Base-by-base conservation (phyloP, 30 jellyfish, hydroid and myxozoan species). In the Rhopilema esculentum region DNA sequence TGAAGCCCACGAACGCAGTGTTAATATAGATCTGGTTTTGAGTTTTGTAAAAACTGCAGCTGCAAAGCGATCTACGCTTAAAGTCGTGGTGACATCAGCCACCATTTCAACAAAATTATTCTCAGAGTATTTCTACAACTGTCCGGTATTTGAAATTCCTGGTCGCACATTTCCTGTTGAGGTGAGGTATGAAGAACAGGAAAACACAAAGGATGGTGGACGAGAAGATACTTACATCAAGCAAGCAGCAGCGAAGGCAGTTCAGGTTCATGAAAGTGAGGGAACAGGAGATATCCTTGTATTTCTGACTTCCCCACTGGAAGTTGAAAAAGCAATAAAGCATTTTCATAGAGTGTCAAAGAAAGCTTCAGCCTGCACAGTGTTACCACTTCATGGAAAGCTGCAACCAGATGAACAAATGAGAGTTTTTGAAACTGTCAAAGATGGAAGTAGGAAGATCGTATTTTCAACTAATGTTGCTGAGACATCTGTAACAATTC, bases 1-100 rank as follows among this genome's bases (percentile, higher is more conserved):
- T 27, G 97, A 91, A 79, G 97, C 97, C 23, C 97, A 91, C 75
- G 97, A 91, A 72, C 28, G 97, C 50, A 72, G 91, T 26, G 49
- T 91, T 23, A 57, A 83, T 27, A 91, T 89, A 1, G 97, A 91
- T 66, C 86, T 91, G 0, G 90, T 91, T 0, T 62, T 91, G 16
- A 91, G 96, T 0, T 78, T 85, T 89, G 87, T 85, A 0, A 84
- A 83, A 66, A 25, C 70, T 23, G 89, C 96, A 21, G 78, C 80
- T 66, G 48, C 49, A 40, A 25, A 48, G 0, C 75, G 73, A 49
- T 27, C 49, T 25, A 82, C 76, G 29, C 77, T 91, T 31, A 84
- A 84, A 19, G 80, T 91, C 24, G 79, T 91, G 25, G 91, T 85
- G 50, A 83, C 97, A 18, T 91, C 97, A 1, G 97, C 97, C 1